phyloP scores from a whole-genome alignment of 2,797 vertebrate genomes.

The Typhlichthys eigenmanni region DNA sequence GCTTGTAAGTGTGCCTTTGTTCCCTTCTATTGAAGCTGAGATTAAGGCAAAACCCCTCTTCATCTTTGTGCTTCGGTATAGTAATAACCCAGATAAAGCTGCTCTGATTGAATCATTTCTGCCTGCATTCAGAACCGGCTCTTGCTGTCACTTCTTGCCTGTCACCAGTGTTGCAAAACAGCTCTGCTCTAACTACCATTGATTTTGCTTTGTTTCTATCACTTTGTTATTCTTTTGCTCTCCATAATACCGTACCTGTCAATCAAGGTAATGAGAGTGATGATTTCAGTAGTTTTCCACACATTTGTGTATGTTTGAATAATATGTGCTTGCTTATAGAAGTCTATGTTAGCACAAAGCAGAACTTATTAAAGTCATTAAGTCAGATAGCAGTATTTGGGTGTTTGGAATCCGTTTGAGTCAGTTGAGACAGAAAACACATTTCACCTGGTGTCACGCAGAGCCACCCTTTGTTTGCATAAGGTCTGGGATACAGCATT shows the following conservation, averaged over 20 bases:
- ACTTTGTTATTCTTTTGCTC: constrained; percentile 30
- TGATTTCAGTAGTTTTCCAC: constrained; percentile 41
- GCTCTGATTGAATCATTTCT: constrained; percentile 82
- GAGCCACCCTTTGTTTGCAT: no score
- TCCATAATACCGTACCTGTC: constrained; percentile 76
- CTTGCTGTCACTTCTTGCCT: constrained; percentile 45
- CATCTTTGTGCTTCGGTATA: constrained; percentile 79
- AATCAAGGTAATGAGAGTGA: constrained; percentile 74
- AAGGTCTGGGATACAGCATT: no score
- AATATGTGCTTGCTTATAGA: constrained; percentile 34
- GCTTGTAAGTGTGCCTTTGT: constrained; percentile 83
- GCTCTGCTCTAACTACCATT: constrained; percentile 26
- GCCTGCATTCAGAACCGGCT: constrained; percentile 56
- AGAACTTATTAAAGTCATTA: neutral
- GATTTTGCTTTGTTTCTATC: constrained; percentile 4
- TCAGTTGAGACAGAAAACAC: constrained; percentile 6
- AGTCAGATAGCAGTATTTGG: constrained; percentile 19
- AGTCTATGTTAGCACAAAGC: constrained; percentile 24
- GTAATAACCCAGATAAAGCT: constrained; percentile 84
- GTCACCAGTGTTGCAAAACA: constrained; percentile 49
- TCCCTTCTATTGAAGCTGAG: constrained; percentile 79
- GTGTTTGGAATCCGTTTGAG: neutral
- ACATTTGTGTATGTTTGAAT: constrained; percentile 45
- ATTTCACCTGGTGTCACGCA: neutral
- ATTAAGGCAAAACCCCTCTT: constrained; percentile 84